These are phyloP conservation scores for Halcyon chelicuti DNA, from an alignment of 2,797 vertebrate genomes.

Conservation along the genomic window DNA sequence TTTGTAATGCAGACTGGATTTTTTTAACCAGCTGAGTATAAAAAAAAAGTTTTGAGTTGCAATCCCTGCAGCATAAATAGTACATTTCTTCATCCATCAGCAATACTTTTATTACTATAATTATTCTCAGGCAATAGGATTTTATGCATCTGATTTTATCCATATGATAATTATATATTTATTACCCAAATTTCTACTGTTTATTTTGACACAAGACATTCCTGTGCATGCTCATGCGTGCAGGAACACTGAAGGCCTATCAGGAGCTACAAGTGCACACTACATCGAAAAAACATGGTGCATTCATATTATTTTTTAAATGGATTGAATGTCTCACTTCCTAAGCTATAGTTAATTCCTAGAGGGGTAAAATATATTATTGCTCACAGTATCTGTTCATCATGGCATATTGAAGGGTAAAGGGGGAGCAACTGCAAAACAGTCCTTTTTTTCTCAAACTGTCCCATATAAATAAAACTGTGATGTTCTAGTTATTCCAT, in stretches of 20 bases:
- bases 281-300: background rate
- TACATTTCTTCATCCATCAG: slow-evolving; percentile 65
- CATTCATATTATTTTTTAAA: background rate
- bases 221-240: slow-evolving; percentile 7
- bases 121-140: slow-evolving; percentile 51
- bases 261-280: background rate
- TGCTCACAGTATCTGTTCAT: background rate
- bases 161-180: slow-evolving; percentile 51
- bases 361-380: background rate
- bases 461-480: background rate
- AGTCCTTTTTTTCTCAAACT: background rate
- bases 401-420: background rate
- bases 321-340: background rate
- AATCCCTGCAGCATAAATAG: slow-evolving; percentile 63
- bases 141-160: slow-evolving; percentile 55
- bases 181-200: slow-evolving; percentile 35
- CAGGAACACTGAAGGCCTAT: background rate
- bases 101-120: slow-evolving; percentile 68
- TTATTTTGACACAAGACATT: slow-evolving; percentile 61
- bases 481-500: background rate
- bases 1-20: slow-evolving; percentile 16
- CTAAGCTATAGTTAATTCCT: background rate
- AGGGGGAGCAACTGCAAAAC: background rate
- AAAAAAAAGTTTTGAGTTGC: slow-evolving; percentile 51
- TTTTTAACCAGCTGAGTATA: background rate